Base-by-base conservation (phyloP, 1,140 invertebrate genomes). In the Leptopilina clavipes region DNA sequence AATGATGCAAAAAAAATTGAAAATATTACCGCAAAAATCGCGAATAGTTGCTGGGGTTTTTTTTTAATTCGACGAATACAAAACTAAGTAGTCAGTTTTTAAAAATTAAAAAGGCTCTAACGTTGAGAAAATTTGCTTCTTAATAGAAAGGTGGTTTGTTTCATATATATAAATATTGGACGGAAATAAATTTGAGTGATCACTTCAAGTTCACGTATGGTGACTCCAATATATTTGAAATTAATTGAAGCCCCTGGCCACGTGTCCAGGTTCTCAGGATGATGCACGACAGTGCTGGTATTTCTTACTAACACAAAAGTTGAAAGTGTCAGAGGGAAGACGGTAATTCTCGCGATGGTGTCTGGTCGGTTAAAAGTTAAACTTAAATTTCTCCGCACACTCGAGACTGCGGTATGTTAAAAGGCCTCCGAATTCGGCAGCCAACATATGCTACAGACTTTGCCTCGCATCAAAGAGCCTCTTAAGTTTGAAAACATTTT, bases 341-440 rank as follows among this genome's bases (percentile, higher is more conserved):
- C 48, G 48, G 48, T 52, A 52, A 17, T 17, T n/a, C 48, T 17
- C n/a, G n/a, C 3, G 59, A 40, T 59, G 56, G 56, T 59, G 56
- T 65, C 59, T 65, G 59, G 59, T 65, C 59, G 59, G 59, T 65
- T 65, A 65, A 40, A 65, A 65, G 59, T 65, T 65, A 65, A 65
- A 65, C 59, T 31, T 65, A 65, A 65, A 65, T 31, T 40, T 37
- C 59, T 31, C 59, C 10, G 59, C 59, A 65, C 59, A 65, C 59
- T 65, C 22, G 25, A 65, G 59, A 65, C 22, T 31, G 59, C 59
- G 59, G 59, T 65, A 65, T 65, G 59, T 65, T 65, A 65, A 65
- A 65, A 65, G 59, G 59, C 59, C 59, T 65, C 59, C 12, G 25
- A 31, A 65, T 65, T 65, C 59, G n/a, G 59, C 59, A 37, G 59